Percentiles rank a stretch among this genome's conserved stretches.
phyloP scores from a whole-genome alignment of 2,113 vertebrate species.

The Muntiacus muntjak region DNA sequence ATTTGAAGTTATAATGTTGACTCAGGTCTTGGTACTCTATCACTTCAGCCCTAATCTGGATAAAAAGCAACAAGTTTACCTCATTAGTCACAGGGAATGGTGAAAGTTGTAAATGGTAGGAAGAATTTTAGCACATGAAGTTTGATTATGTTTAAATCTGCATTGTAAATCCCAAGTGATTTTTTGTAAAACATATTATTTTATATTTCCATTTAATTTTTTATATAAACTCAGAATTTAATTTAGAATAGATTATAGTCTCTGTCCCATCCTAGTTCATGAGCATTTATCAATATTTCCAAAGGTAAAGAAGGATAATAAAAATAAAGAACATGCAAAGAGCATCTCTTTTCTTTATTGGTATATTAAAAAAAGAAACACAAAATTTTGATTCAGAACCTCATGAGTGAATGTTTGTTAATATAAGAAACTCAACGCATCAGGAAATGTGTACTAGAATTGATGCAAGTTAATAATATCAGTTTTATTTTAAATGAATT shows the following conservation, averaged over 20 bases:
- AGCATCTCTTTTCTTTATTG: not conserved
- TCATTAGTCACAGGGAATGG: not conserved
- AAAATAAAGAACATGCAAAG: not conserved
- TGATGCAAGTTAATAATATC: not conserved
- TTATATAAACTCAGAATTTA: not conserved
- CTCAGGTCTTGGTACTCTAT: not conserved
- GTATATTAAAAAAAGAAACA: not conserved
- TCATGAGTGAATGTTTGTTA: not conserved
- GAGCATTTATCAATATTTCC: not conserved
- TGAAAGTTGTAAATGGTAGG: not conserved
- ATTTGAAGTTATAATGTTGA: not conserved
- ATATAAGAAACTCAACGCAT: not conserved
- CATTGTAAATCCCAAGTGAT: not conserved
- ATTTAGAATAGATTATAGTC: not conserved
- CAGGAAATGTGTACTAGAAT: not conserved
- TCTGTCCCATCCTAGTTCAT: not conserved
- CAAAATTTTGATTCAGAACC: not conserved
- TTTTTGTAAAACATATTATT: not conserved
- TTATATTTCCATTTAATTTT: not conserved
- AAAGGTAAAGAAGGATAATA: not conserved
- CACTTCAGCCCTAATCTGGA: not conserved
- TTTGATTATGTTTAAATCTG: not conserved
- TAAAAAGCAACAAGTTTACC: not conserved
- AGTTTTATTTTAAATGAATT: not conserved
- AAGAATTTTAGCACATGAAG: not conserved